Evolutionary conservation across 1,140 invertebrate genomes (phyloP), one percentile per base, ranked within the genome.

Genomic region (Tenebrio molitor): DNA sequence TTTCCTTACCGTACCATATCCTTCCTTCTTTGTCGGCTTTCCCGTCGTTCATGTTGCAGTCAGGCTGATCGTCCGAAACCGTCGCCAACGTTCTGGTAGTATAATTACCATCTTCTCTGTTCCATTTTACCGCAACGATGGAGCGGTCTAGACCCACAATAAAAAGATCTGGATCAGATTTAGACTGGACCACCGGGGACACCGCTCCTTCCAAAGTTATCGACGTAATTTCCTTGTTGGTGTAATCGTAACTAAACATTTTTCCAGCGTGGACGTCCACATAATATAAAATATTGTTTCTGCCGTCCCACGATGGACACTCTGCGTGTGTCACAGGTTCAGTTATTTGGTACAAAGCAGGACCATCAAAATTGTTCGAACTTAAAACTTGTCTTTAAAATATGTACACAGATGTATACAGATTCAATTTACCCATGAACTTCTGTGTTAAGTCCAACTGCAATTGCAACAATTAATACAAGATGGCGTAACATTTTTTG

Each of bases 11-110:
- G 70, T 88, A 87, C 88, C 91, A 95, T 1, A 96, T 83, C 36
- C 93, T 84, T 25, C 95, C 95, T 6, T 79, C 81, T 0, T 89
- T 86, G 82, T 97, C 95, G 70, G 90, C 91, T 84, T 96, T 97
- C 12, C 89, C 95, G 82, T 96, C 94, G 78, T 96, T 96, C 72
- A 93, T 89, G 75, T 92, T 85, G 75, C 90, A 94, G 1, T 80
- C 83, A 0, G 81, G 77, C 34, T 82, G 80, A 23, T 88, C 83
- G 0, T 78, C 70, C 41, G 94, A 91, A 0, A 94, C 88, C 0
- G 85, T 84, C 7, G 85, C 69, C 44, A 87, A 81, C n/a, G 16
- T 21, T 8, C 21, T 21, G 17, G 21, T 29, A 7, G 4, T 29
- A 19, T 15, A 67, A 12, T n/a, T 58, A 2, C 86, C 84, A 12